Conservation (phyloP, 2,888 invertebrate species). For the Lasioglossum figueresi region DNA sequence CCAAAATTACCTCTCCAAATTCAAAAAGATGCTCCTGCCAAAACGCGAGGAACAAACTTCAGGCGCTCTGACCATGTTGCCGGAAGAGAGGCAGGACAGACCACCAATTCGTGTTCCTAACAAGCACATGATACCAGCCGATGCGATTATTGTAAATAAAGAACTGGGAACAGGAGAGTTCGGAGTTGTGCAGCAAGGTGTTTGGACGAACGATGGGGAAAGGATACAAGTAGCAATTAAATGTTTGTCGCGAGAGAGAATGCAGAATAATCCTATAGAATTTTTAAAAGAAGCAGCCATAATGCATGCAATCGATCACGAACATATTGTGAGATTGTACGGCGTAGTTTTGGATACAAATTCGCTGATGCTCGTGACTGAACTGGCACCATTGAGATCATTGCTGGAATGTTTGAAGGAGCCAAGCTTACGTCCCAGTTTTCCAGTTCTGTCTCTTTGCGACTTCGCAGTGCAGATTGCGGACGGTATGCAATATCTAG, state of each 20-base stretch:
- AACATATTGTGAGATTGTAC: slow-evolving; percentile 97
- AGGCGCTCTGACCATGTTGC: slow-evolving; percentile 79
- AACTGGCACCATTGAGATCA: slow-evolving; percentile 97
- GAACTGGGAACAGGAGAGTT: slow-evolving; percentile 98
- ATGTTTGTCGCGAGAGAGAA: slow-evolving; percentile 96
- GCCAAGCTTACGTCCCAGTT: slow-evolving; percentile 94
- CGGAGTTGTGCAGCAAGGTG: slow-evolving; percentile 98
- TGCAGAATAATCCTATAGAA: slow-evolving; percentile 98
- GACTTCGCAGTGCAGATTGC: slow-evolving; percentile 98
- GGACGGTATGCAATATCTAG: slow-evolving; percentile 99
- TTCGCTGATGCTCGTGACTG: slow-evolving; percentile 92
- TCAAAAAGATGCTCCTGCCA: slow-evolving; percentile 92
- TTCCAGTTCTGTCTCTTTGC: slow-evolving; percentile 96
- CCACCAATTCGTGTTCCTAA: slow-evolving; percentile 88
- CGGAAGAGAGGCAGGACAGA: slow-evolving; percentile 82
- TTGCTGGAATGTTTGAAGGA: slow-evolving; percentile 98
- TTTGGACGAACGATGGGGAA: slow-evolving; percentile 97
- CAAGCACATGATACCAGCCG: slow-evolving; percentile 93
- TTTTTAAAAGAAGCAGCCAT: slow-evolving; percentile 99
- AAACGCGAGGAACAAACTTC: slow-evolving; percentile 84
- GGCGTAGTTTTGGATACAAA: slow-evolving; percentile 98
- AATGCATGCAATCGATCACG: slow-evolving; percentile 99
- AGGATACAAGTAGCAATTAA: slow-evolving; percentile 98
- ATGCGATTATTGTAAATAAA: slow-evolving; percentile 96
- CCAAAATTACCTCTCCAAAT: slow-evolving; percentile 95